A percentile compares a stretch with the other conserved stretches of the same genome.
Conservation (phyloP, 2,113 vertebrate species). For the Phalacrocorax pelagicus region DNA sequence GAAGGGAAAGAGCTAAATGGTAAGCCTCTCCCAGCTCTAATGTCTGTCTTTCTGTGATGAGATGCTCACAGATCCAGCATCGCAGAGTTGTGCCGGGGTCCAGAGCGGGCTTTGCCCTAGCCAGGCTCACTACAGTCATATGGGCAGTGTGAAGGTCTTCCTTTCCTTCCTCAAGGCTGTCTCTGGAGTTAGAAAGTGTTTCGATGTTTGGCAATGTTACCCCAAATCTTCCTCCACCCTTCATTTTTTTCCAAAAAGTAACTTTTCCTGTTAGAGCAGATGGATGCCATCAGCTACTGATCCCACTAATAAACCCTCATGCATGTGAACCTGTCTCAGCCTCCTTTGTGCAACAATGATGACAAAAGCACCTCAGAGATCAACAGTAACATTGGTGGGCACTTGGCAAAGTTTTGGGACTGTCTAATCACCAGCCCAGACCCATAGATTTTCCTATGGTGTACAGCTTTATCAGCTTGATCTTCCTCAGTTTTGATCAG, state of each 20-base stretch:
- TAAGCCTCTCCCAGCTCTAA: neutral
- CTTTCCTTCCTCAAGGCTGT: neutral
- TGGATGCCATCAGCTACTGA: neutral
- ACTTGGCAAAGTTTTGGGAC: neutral
- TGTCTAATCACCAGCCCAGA: neutral
- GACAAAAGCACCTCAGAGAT: neutral
- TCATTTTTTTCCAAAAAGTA: neutral
- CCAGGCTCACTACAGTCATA: neutral
- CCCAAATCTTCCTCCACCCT: neutral
- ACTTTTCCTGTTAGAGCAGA: neutral
- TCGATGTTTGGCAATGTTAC: neutral
- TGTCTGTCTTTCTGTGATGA: neutral
- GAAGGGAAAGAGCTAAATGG: neutral
- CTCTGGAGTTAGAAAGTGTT: neutral
- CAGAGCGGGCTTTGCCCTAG: rapidly evolving
- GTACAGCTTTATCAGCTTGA: neutral
- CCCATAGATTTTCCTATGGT: neutral
- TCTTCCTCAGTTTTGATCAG: neutral
- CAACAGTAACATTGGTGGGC: neutral
- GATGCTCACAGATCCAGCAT: neutral
- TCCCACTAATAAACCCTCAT: rapidly evolving
- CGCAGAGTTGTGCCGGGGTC: rapidly evolving
- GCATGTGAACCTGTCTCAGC: rapidly evolving
- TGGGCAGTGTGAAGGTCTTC: neutral
- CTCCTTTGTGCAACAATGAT: neutral